Evolutionary conservation across 2,113 vertebrate genomes (phyloP).

Genomic region (Entelurus aequoreus): DNA sequence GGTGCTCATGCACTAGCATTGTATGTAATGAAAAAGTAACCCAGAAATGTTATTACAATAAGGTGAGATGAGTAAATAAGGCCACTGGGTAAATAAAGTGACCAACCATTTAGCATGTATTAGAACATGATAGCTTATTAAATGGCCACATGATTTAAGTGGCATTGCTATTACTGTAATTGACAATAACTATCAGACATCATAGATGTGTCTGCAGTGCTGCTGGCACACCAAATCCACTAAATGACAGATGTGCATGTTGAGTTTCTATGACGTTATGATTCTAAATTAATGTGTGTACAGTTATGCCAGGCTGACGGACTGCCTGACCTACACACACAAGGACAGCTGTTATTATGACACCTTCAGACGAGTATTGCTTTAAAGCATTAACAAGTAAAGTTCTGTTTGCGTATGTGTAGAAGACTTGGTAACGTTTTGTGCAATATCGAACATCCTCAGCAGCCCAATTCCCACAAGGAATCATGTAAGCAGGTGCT

Average conservation of each 20-base stretch:
- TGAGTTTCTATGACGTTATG: constrained; percentile 3
- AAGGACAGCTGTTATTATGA: constrained; percentile 4
- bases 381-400: not conserved
- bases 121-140: not conserved
- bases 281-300: constrained; percentile 7
- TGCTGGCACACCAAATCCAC: not conserved
- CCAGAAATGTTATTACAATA: no score
- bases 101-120: not conserved
- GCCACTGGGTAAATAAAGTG: no score
- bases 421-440: not conserved
- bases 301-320: constrained; percentile 7
- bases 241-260: not conserved
- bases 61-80: no score
- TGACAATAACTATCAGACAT: not conserved
- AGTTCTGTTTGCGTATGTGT: not conserved
- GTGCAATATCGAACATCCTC: constrained; percentile 1
- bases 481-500: constrained; percentile 67
- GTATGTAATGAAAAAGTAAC: no score
- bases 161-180: not conserved
- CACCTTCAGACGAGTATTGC: not conserved
- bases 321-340: not conserved
- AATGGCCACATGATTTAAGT: not conserved
- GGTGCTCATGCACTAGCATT: no score
- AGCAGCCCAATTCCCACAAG: constrained; percentile 19
- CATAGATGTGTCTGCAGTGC: not conserved